Conservation (phyloP, 2,797 vertebrate species). For the Decapterus maruadsi region DNA sequence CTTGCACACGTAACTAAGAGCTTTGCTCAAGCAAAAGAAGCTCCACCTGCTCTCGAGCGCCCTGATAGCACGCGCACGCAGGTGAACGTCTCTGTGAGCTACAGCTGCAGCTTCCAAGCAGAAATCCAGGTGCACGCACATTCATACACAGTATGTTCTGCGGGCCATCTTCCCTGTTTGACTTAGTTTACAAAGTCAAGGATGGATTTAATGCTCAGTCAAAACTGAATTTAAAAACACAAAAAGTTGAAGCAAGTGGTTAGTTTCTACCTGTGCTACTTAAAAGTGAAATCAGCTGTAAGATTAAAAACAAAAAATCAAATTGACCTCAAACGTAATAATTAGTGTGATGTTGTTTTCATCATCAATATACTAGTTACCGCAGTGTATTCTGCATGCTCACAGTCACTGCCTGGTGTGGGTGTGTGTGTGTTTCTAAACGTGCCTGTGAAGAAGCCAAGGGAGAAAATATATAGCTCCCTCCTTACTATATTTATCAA, state of each 20-base stretch:
- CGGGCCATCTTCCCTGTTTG: constrained; percentile 17
- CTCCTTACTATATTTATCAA: background rate
- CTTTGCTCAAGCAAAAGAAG: constrained; percentile 36
- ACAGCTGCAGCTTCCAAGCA: constrained; percentile 25
- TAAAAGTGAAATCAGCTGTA: background rate
- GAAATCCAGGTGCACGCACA: constrained; percentile 10
- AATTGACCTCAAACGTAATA: too few relatives aligned
- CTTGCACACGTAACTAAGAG: constrained; percentile 32
- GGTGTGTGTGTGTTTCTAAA: background rate
- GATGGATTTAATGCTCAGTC: background rate
- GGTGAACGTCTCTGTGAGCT: constrained; percentile 36
- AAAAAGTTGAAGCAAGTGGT: background rate
- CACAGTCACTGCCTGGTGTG: background rate
- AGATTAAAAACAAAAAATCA: background rate
- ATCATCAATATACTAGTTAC: background rate
- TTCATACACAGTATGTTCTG: constrained; percentile 14
- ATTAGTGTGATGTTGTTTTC: background rate
- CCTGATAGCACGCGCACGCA: constrained; percentile 46
- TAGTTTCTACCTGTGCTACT: background rate
- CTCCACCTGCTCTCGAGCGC: constrained; percentile 35
- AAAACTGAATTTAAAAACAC: background rate
- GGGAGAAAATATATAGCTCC: background rate
- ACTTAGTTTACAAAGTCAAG: constrained; percentile 25
- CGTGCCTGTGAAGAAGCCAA: background rate
- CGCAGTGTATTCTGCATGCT: background rate